Conservation (phyloP, 2,113 vertebrate genomes). For the Nettapus auritus region DNA sequence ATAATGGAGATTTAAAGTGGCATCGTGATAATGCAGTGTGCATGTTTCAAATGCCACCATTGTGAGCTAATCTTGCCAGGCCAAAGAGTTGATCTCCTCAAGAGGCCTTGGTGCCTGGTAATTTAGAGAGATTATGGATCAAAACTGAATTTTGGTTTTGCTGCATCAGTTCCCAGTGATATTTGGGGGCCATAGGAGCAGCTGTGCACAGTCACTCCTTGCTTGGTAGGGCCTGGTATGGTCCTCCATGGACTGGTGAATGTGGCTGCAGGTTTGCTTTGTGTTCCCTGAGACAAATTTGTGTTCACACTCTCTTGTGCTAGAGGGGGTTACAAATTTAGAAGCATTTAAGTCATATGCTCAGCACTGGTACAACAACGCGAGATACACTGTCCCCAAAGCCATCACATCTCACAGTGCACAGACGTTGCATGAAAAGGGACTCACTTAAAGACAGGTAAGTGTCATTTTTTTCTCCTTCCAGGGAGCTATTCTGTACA, state of each 20-base stretch:
- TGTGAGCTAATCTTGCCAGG: neutral
- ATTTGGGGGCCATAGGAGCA: neutral
- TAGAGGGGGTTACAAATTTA: neutral
- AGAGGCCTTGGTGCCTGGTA: neutral
- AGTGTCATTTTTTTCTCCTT: slow-evolving; percentile 43
- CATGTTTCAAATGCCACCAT: neutral
- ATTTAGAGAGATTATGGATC: neutral
- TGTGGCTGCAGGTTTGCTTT: neutral
- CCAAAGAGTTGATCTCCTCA: neutral
- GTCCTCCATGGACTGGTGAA: neutral
- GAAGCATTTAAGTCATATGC: neutral
- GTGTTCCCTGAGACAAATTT: neutral
- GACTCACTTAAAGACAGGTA: slow-evolving; percentile 18
- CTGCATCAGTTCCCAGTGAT: neutral
- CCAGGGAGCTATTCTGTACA: neutral
- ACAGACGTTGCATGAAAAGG: neutral
- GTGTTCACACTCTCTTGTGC: neutral
- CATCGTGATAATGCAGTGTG: neutral
- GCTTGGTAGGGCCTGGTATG: neutral
- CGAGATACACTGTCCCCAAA: neutral
- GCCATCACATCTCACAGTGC: neutral
- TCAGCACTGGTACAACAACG: neutral
- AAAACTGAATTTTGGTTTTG: neutral
- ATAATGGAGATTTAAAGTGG: neutral
- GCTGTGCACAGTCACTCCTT: neutral